phyloP scores from a whole-genome alignment of 2,113 vertebrate genomes.

The Taxidea taxus region DNA sequence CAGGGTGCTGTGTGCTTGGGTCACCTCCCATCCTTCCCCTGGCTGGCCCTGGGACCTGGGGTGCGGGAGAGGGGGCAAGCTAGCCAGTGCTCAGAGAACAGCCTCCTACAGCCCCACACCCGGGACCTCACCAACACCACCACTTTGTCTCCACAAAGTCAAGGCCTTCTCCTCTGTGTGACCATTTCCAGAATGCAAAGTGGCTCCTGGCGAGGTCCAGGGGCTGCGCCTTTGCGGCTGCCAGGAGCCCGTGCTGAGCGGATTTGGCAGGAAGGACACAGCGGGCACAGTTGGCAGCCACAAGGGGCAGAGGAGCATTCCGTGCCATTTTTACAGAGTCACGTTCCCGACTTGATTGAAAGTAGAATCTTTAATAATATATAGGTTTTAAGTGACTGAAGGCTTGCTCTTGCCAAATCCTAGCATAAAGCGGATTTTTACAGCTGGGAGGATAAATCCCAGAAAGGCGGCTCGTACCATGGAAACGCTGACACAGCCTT shows the following conservation, averaged over 20 bases:
- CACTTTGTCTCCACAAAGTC: not conserved
- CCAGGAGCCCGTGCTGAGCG: not conserved
- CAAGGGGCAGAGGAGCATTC: not conserved
- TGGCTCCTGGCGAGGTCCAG: not conserved
- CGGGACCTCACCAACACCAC: too few relatives aligned
- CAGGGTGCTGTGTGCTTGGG: accelerated
- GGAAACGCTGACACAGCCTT: constrained; percentile 58
- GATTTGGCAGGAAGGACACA: not conserved
- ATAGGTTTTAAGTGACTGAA: constrained; percentile 17
- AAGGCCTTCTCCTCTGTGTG: not conserved
- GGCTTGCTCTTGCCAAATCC: not conserved
- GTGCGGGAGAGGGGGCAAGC: accelerated
- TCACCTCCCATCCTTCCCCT: not conserved
- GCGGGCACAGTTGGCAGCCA: not conserved
- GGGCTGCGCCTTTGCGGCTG: accelerated
- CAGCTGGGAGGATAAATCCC: constrained; percentile 24
- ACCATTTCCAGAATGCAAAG: not conserved
- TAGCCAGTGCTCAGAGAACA: not conserved
- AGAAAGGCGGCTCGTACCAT: not conserved
- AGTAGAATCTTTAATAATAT: constrained; percentile 25
- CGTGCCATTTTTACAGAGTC: not conserved
- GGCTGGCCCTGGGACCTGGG: not conserved
- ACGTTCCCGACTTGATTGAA: not conserved
- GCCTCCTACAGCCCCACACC: not conserved
- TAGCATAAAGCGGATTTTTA: constrained; percentile 45